These are phyloP conservation scores for Myodes glareolus DNA, from an alignment of 2,113 vertebrate species.

Conservation along the genomic window DNA sequence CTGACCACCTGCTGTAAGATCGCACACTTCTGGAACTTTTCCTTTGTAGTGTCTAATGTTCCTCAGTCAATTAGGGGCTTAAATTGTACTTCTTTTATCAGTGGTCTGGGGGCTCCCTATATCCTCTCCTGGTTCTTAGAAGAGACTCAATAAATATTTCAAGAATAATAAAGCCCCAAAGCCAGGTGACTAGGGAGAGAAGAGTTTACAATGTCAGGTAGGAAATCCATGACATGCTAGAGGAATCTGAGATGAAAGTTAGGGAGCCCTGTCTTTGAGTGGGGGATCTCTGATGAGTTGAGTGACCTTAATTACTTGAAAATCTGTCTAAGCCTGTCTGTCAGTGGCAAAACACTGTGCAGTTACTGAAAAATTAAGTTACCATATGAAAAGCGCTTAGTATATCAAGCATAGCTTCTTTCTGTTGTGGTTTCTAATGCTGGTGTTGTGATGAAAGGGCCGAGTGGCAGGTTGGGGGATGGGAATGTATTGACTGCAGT, in stretches of 20 bases:
- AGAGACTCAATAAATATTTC: neutral
- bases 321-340: neutral
- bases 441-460: neutral
- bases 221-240: neutral
- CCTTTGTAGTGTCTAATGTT: neutral
- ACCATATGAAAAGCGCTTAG: neutral
- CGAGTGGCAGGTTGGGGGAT: neutral
- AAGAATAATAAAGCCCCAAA: neutral
- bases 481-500: neutral
- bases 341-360: neutral
- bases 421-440: rapidly evolving
- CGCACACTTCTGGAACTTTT: neutral
- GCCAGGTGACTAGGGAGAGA: neutral
- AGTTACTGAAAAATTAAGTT: neutral
- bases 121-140: neutral
- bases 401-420: neutral
- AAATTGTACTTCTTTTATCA: neutral
- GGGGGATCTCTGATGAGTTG: neutral
- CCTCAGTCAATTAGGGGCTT: neutral
- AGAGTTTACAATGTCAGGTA: neutral
- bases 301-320: neutral
- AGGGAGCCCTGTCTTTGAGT: rapidly evolving
- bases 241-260: neutral
- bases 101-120: neutral
- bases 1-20: neutral